Conservation (phyloP, 2,113 vertebrate species). For the Oxyura jamaicensis region DNA sequence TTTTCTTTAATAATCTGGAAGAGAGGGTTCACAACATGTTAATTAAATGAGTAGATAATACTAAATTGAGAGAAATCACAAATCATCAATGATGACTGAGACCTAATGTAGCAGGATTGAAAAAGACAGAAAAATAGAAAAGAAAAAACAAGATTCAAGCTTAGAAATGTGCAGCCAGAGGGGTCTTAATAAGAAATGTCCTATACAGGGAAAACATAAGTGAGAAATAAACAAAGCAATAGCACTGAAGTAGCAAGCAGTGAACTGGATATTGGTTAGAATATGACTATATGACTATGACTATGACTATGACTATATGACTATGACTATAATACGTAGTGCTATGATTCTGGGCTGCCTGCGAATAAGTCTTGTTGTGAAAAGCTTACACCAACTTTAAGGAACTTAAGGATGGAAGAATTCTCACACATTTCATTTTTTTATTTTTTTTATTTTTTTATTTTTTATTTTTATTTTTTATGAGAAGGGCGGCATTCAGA, state of each 20-base stretch:
- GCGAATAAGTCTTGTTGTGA: neutral
- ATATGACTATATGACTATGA: too few species aligned
- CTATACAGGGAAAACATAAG: neutral
- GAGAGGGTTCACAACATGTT: neutral
- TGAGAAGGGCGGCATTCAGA: neutral
- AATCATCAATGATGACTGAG: neutral
- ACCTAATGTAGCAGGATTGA: neutral
- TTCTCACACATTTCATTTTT: neutral
- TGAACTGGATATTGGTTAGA: neutral
- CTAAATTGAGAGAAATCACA: neutral
- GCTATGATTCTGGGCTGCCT: neutral
- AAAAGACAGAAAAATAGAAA: neutral
- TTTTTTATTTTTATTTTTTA: neutral
- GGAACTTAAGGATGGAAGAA: neutral
- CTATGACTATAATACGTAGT: neutral
- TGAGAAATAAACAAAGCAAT: neutral
- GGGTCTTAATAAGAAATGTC: neutral
- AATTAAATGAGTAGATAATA: neutral
- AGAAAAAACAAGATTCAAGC: neutral
- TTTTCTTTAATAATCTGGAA: conserved; percentile 33
- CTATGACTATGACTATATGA: too few species aligned
- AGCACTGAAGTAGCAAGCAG: neutral
- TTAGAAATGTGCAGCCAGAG: neutral
- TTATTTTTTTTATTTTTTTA: neutral
- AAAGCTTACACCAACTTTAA: neutral